phyloP scores from a whole-genome alignment of 1,140 invertebrate genomes.

The Luehdorfia chinensis region DNA sequence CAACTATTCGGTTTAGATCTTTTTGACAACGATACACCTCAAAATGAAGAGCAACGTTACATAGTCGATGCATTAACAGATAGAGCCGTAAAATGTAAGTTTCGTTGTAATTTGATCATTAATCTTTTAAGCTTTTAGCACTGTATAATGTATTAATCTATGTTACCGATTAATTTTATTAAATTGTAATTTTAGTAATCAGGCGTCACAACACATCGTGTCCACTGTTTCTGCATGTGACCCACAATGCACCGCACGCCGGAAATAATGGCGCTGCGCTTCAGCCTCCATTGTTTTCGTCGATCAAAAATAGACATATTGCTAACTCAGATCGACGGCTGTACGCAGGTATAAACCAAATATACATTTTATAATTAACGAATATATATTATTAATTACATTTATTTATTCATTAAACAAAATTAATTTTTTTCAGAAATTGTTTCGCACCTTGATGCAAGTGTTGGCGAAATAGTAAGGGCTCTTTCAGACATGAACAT shows the following conservation, averaged over 20 bases:
- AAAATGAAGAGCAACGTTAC: slow-evolving; percentile 79
- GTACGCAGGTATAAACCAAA: slow-evolving; percentile 48
- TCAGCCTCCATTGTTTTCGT: slow-evolving; percentile 46
- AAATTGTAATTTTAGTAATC: slow-evolving; percentile 54
- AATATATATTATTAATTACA: background rate
- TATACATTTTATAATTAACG: background rate
- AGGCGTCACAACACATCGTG: slow-evolving; percentile 40
- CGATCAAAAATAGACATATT: slow-evolving; percentile 44
- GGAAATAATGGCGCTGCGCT: slow-evolving; percentile 48
- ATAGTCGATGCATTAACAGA: slow-evolving; percentile 87
- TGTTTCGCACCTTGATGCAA: slow-evolving; percentile 78
- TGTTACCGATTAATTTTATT: too few species aligned
- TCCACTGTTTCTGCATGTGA: slow-evolving; percentile 57
- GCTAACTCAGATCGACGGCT: slow-evolving; percentile 55
- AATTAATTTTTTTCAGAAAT: slow-evolving; percentile 49
- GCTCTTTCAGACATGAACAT: slow-evolving; percentile 83
- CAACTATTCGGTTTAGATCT: slow-evolving; percentile 81
- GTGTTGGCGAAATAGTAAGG: slow-evolving; percentile 84
- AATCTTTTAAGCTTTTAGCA: slow-evolving; percentile 3
- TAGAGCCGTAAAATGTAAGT: slow-evolving; percentile 78
- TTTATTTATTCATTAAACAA: background rate
- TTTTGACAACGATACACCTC: slow-evolving; percentile 79
- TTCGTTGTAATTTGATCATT: slow-evolving; percentile 1
- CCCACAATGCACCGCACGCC: slow-evolving; percentile 57
- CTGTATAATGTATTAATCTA: slow-evolving; percentile 2